A percentile compares a stretch with the other conserved stretches of the same genome.
Conservation (phyloP, 2,888 invertebrate species). For the Tenodera sinensis region DNA sequence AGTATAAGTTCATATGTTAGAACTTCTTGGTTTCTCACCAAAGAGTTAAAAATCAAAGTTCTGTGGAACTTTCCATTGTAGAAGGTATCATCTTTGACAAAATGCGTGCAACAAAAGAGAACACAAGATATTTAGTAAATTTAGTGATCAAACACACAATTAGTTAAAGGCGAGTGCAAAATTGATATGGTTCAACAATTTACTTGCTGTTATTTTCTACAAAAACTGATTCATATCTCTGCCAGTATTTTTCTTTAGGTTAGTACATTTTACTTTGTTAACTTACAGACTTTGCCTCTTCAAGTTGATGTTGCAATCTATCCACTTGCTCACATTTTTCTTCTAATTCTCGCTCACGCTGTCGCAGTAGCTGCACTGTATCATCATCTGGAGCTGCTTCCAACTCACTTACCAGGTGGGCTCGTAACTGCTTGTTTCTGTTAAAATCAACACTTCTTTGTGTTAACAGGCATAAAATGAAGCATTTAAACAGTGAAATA, state of each 20-base stretch:
- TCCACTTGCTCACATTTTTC: constrained; percentile 47
- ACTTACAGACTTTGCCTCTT: constrained; percentile 22
- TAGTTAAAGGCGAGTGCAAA: neutral
- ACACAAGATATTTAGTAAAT: neutral
- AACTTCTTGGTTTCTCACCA: too few relatives aligned
- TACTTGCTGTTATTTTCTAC: neutral
- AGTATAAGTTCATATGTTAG: too few relatives aligned
- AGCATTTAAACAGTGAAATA: too few relatives aligned
- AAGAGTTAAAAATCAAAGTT: neutral
- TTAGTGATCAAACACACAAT: neutral
- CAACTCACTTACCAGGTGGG: constrained; percentile 65
- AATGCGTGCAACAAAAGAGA: neutral
- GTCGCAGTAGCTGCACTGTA: constrained; percentile 19
- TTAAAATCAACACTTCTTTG: neutral
- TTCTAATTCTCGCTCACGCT: constrained; percentile 38
- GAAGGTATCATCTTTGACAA: neutral
- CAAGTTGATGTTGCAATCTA: constrained; percentile 49
- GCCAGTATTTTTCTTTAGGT: neutral
- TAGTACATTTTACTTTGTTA: neutral
- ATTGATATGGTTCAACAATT: neutral
- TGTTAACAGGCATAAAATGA: too few relatives aligned
- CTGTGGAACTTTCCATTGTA: neutral
- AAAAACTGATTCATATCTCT: neutral
- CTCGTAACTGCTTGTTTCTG: constrained; percentile 72
- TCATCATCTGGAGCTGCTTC: constrained; percentile 51